These are phyloP conservation scores for Zaprionus ornatus DNA, from an alignment of 1,140 invertebrate species.

Conservation along the genomic window DNA sequence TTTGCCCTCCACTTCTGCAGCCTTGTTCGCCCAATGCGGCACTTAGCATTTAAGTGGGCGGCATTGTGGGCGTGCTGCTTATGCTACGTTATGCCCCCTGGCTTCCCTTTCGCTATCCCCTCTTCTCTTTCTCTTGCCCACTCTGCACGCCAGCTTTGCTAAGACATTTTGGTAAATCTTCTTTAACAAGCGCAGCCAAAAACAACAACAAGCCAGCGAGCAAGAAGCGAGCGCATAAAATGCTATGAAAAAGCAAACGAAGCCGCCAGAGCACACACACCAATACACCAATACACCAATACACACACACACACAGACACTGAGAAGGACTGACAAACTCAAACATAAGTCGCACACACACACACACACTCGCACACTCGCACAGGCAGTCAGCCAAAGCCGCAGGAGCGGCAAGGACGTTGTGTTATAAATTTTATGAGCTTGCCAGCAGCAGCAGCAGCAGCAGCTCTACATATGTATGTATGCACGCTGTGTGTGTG, in stretches of 20 bases:
- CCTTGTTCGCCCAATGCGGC: slow-evolving; percentile 50
- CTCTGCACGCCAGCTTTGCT: slow-evolving; percentile 27
- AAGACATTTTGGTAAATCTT: slow-evolving; percentile 80
- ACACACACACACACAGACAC: neutral
- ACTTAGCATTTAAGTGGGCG: slow-evolving; percentile 80
- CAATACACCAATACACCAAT: slow-evolving; percentile 6
- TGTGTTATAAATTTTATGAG: slow-evolving; percentile 82
- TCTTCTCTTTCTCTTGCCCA: neutral
- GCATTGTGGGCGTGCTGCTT: slow-evolving; percentile 48
- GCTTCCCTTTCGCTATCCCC: neutral
- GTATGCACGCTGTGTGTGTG: slow-evolving; percentile 15
- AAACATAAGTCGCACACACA: slow-evolving; percentile 57
- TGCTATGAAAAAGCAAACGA: slow-evolving; percentile 81
- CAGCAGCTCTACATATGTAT: slow-evolving; percentile 48
- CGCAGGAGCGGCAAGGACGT: slow-evolving; percentile 79
- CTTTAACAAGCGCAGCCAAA: slow-evolving; percentile 69
- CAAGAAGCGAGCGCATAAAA: slow-evolving; percentile 57
- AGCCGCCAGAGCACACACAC: slow-evolving; percentile 55
- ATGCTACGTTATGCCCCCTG: neutral
- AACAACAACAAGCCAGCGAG: slow-evolving; percentile 53
- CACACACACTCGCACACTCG: slow-evolving; percentile 18
- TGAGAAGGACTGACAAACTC: slow-evolving; percentile 35
- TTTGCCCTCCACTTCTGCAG: neutral
- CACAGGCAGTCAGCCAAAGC: slow-evolving; percentile 49
- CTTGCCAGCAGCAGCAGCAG: slow-evolving; percentile 68